Evolutionary conservation across 2,113 vertebrate genomes (phyloP), one percentile per base, ranked within the genome.

Genomic region (Sprattus sprattus): DNA sequence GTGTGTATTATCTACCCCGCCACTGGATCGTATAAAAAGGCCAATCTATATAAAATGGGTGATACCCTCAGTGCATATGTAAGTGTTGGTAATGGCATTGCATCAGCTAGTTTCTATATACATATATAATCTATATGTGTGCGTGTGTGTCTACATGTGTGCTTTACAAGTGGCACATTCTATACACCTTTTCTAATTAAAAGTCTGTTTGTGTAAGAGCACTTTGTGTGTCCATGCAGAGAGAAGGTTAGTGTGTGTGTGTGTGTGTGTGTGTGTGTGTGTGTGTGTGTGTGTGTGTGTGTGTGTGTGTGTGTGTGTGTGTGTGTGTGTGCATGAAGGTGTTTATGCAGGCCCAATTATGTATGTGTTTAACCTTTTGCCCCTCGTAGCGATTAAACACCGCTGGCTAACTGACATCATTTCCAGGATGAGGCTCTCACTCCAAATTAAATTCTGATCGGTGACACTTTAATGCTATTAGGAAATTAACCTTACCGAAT

Each of bases 371-470:
- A 87, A 87, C 86, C 86, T 84, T 45, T 54, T 71, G 64, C n/a
- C 25, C n/a, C 25, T 6, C 64, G 3, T 71, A 25, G 8, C 64
- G 64, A 71, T 71, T 71, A 28, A 71, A 5, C 64, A 71, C 64
- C 64, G 64, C 64, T 1, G 28, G 64, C 64, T 71, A 13, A 25
- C 64, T 71, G 64, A 71, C 64, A 28, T 47, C 44, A 11, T 49
- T 52, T 83, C 82, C 82, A 84, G 86, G 86, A 84, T 81, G 83
- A 46, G 45, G 49, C 82, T 84, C 81, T 87, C 86, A 81, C 86
- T 87, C 86, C 52, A 84, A 87, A 87, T 87, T 84, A 87, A 87
- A 87, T 60, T 84, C 86, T 84, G 86, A 87, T 87, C 20, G 82
- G 75, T 84, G 82, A 84, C 86, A 84, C 82, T 84, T 84, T 87